Evolutionary conservation across 2,113 vertebrate species (phyloP).

Genomic region (Peromyscus leucopus): DNA sequence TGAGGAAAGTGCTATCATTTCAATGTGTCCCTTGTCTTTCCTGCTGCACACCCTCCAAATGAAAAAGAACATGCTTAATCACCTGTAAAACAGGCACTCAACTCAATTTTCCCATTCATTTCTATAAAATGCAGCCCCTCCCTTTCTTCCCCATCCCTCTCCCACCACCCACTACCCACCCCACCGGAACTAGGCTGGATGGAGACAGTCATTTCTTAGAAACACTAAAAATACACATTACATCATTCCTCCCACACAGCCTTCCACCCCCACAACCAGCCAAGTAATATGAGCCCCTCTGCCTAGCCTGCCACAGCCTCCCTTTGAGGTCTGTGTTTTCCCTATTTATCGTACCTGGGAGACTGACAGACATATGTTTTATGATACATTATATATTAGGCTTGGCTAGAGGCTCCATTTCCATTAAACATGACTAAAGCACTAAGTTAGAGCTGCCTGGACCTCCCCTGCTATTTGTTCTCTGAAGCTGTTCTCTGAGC

Average conservation of each 20-base stretch:
- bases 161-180: constrained; percentile 46
- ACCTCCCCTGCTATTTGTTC: constrained; percentile 66
- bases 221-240: constrained; percentile 82
- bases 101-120: constrained; percentile 38
- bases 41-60: not conserved
- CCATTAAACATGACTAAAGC: constrained; percentile 79
- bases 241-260: constrained; percentile 74
- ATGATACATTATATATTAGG: constrained; percentile 81
- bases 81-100: not conserved
- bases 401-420: constrained; percentile 76
- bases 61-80: constrained; percentile 36
- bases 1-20: constrained; percentile 3
- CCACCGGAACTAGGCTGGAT: constrained; percentile 60
- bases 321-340: constrained; percentile 77
- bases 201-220: constrained; percentile 79
- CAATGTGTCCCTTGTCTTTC: not conserved
- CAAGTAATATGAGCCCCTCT: constrained; percentile 79
- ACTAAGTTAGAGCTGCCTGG: constrained; percentile 72
- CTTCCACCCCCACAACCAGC: constrained; percentile 66
- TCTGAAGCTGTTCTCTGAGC: constrained; percentile 69
- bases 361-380: constrained; percentile 80
- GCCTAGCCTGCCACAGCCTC: constrained; percentile 48
- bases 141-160: constrained; percentile 27
- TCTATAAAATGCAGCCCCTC: constrained; percentile 59
- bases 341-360: constrained; percentile 79